These are phyloP conservation scores for Orthosia incerta DNA, from an alignment of 2,888 invertebrate species.

Conservation along the genomic window DNA sequence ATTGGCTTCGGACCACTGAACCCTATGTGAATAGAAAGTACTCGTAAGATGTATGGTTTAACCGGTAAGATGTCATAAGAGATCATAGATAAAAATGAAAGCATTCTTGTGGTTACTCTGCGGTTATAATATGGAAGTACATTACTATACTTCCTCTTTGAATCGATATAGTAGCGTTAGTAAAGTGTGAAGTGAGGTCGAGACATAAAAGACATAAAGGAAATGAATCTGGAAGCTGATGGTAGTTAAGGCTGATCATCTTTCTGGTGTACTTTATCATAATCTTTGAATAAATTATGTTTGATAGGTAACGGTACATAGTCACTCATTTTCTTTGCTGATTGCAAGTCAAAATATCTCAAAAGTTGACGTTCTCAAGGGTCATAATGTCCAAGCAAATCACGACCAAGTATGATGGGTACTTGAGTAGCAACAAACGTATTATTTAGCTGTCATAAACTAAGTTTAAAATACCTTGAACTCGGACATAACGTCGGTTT, in stretches of 20 bases:
- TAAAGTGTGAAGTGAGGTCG: slow-evolving; percentile 4
- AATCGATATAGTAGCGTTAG: slow-evolving; percentile 32
- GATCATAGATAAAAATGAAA: slow-evolving; percentile 81
- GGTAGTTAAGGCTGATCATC: slow-evolving; percentile 32
- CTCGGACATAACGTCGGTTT: slow-evolving; percentile 34
- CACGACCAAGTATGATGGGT: slow-evolving; percentile 15
- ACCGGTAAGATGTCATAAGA: slow-evolving; percentile 76
- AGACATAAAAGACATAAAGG: slow-evolving; percentile 14
- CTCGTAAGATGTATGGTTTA: slow-evolving; percentile 66
- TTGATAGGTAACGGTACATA: slow-evolving; percentile 30
- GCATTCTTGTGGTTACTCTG: slow-evolving; percentile 68
- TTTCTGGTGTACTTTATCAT: slow-evolving; percentile 22
- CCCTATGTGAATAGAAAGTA: slow-evolving; percentile 76
- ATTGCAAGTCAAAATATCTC: slow-evolving; percentile 3
- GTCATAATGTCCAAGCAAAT: slow-evolving; percentile 20
- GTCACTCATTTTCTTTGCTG: slow-evolving; percentile 5
- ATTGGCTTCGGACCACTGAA: slow-evolving; percentile 52
- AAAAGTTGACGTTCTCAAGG: slow-evolving; percentile 28
- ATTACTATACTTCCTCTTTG: slow-evolving; percentile 61
- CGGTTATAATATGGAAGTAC: slow-evolving; percentile 66
- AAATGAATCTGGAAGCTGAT: slow-evolving; percentile 24
- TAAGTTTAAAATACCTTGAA: slow-evolving; percentile 61
- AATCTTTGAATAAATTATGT: slow-evolving; percentile 41
- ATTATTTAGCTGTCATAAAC: slow-evolving; percentile 53
- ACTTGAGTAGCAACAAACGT: slow-evolving; percentile 43